Percentiles rank a stretch among this genome's conserved stretches.
Conservation (phyloP, 2,888 invertebrate species). For the Hyalella azteca region DNA sequence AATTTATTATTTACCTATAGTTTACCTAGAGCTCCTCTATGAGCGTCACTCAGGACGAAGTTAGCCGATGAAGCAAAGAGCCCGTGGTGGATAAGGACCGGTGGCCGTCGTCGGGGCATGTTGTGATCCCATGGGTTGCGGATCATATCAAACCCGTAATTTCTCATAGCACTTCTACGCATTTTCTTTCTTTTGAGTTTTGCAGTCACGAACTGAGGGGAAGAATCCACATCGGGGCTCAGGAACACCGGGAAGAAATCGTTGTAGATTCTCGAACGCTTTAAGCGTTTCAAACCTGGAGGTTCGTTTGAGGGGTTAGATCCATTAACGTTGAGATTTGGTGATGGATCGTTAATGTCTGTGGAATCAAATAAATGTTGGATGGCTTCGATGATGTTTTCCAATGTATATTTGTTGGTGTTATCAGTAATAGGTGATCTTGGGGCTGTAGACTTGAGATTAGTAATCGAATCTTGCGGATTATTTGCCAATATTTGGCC, state of each 20-base stretch:
- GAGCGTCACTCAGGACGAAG: slow-evolving; percentile 76
- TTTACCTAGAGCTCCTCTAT: slow-evolving; percentile 59
- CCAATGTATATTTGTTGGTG: no score
- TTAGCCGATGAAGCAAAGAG: slow-evolving; percentile 75
- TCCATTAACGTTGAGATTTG: no score
- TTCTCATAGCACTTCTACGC: background rate
- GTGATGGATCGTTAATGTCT: no score
- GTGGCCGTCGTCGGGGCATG: slow-evolving; percentile 59
- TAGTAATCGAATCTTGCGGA: no score
- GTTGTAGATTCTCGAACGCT: background rate
- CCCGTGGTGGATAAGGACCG: slow-evolving; percentile 69
- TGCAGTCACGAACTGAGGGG: background rate
- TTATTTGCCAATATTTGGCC: no score
- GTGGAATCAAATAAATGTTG: no score
- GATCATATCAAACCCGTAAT: background rate
- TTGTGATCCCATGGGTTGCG: slow-evolving; percentile 59
- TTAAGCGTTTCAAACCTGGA: background rate
- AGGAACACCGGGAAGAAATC: background rate
- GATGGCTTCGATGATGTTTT: no score
- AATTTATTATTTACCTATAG: slow-evolving; percentile 24
- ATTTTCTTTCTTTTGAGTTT: slow-evolving; percentile 14
- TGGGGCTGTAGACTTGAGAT: no score
- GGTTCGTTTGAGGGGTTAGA: no score
- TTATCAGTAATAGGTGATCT: no score
- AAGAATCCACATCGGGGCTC: background rate